These are phyloP conservation scores for Psettodes erumei DNA, from an alignment of 2,113 vertebrate species.

Conservation along the genomic window DNA sequence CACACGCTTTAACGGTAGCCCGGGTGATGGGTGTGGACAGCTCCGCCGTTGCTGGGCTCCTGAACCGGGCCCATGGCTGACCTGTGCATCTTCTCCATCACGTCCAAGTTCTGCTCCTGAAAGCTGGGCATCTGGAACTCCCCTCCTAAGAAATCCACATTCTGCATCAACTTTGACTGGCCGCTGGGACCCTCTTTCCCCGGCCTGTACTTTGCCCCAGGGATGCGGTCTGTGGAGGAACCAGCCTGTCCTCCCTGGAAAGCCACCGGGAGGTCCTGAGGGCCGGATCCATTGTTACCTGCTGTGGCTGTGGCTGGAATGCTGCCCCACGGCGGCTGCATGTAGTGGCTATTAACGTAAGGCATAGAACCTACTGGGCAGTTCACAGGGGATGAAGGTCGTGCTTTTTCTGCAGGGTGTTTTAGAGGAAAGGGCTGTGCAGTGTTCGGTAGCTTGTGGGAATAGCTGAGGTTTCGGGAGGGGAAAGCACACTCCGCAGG, in stretches of 20 bases:
- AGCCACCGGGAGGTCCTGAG: slow-evolving; percentile 89
- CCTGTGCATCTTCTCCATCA: slow-evolving; percentile 91
- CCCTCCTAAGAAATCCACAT: slow-evolving; percentile 92
- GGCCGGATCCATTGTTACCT: slow-evolving; percentile 92
- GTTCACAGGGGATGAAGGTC: slow-evolving; percentile 89
- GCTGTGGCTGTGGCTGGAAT: slow-evolving; percentile 90
- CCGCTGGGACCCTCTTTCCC: slow-evolving; percentile 81
- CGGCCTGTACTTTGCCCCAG: slow-evolving; percentile 89
- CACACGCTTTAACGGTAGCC: slow-evolving; percentile 89
- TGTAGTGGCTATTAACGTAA: slow-evolving; percentile 93
- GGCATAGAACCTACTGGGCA: slow-evolving; percentile 86
- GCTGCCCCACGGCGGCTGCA: slow-evolving; percentile 89
- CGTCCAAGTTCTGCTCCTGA: slow-evolving; percentile 90
- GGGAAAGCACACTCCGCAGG: slow-evolving; percentile 82
- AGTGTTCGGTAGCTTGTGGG: slow-evolving; percentile 88
- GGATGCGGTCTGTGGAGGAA: slow-evolving; percentile 87
- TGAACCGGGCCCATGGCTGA: slow-evolving; percentile 86
- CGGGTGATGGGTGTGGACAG: slow-evolving; percentile 91
- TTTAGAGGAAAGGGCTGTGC: slow-evolving; percentile 91
- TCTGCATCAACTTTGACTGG: slow-evolving; percentile 90
- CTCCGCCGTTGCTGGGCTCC: slow-evolving; percentile 87
- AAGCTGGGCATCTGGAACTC: slow-evolving; percentile 94
- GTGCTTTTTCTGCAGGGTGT: slow-evolving; percentile 90
- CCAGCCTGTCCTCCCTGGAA: slow-evolving; percentile 88
- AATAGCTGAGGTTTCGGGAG: slow-evolving; percentile 85